phyloP scores from a whole-genome alignment of 2,888 invertebrate species.

The Noctua comes region DNA sequence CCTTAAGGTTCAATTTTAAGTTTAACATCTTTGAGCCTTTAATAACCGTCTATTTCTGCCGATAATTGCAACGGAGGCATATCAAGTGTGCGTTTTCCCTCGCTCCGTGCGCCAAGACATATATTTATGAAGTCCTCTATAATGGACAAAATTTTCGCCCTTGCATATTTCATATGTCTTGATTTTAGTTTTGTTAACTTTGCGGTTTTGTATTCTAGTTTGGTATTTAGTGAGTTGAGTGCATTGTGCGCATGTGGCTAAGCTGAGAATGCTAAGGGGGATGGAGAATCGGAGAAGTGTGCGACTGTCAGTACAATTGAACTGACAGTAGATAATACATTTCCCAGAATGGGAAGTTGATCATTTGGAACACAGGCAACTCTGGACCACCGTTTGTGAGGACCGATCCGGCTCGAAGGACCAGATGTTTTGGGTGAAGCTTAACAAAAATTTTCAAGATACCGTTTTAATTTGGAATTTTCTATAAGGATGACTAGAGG shows the following conservation, averaged over 20 bases:
- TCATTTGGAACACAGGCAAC: too few species aligned
- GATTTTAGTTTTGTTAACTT: slow-evolving; percentile 43
- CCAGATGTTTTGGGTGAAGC: too few species aligned
- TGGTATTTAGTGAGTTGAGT: background rate
- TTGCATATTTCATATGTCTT: slow-evolving; percentile 65
- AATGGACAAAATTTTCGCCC: slow-evolving; percentile 59
- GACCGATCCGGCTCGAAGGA: too few species aligned
- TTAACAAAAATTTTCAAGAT: background rate
- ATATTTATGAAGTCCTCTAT: slow-evolving; percentile 62
- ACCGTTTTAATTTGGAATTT: background rate
- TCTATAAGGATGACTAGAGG: background rate
- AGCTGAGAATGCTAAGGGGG: too few species aligned
- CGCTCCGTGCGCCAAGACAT: slow-evolving; percentile 53
- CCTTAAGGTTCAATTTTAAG: slow-evolving; percentile 46
- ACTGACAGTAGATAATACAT: too few species aligned
- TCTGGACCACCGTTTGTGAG: too few species aligned
- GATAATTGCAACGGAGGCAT: slow-evolving; percentile 75
- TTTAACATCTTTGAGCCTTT: slow-evolving; percentile 20
- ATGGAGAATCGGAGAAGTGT: too few species aligned
- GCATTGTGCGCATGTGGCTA: too few species aligned
- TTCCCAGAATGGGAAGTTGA: too few species aligned
- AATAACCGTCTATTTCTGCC: slow-evolving; percentile 66
- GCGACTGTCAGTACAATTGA: too few species aligned
- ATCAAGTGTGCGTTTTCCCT: slow-evolving; percentile 81
- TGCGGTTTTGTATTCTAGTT: background rate